Conservation (phyloP, 2,113 vertebrate genomes). For the Oryzias melastigma region DNA sequence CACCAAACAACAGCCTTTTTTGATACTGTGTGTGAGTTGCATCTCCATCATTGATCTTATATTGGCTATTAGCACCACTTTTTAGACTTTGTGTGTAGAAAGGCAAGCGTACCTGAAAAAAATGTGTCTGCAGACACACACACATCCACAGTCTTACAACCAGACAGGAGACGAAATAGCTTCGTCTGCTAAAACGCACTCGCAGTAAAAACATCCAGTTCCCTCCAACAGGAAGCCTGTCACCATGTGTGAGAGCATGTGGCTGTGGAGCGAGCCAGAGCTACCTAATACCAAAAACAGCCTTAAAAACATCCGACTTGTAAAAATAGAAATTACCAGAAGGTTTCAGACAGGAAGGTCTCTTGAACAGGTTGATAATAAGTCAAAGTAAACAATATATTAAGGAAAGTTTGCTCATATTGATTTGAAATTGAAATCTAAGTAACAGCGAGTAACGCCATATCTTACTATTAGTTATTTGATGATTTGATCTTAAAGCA, state of each 20-base stretch:
- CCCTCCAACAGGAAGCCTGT: conserved; percentile 62
- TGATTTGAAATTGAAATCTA: too few species aligned
- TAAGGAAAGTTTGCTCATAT: too few species aligned
- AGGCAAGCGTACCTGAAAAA: conserved; percentile 28
- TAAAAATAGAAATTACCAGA: too few species aligned
- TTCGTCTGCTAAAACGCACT: conserved; percentile 57
- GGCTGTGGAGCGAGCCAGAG: conserved; percentile 36
- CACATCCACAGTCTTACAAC: conserved; percentile 5
- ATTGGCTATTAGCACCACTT: conserved; percentile 3
- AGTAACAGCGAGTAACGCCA: too few species aligned
- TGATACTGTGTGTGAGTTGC: too few species aligned
- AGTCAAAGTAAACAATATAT: too few species aligned
- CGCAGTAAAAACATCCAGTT: conserved; percentile 61
- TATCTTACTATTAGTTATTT: too few species aligned
- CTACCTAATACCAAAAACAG: not conserved
- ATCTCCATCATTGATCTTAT: not conserved
- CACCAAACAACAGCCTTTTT: too few species aligned
- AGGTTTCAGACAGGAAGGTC: too few species aligned
- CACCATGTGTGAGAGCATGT: conserved; percentile 43
- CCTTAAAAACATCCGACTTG: too few species aligned
- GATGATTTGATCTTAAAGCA: too few species aligned
- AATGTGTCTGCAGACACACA: conserved; percentile 13
- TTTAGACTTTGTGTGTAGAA: conserved; percentile 11
- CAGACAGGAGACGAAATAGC: conserved; percentile 56
- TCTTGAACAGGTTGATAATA: too few species aligned